These are phyloP conservation scores for Amyelois transitella DNA, from an alignment of 1,140 invertebrate species.

Conservation along the genomic window DNA sequence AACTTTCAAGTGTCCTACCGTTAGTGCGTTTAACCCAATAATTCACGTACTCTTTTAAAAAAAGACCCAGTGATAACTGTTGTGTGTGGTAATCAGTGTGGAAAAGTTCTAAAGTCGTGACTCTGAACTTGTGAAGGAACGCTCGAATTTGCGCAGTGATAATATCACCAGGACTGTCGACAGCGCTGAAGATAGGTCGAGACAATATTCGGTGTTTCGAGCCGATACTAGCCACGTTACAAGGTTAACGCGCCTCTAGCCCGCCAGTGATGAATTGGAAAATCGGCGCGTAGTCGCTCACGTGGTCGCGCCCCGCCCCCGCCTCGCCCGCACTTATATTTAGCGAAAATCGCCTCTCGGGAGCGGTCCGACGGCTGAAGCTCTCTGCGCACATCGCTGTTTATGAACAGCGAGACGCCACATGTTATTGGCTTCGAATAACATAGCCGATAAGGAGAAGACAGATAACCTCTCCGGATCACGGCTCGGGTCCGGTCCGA, in stretches of 20 bases:
- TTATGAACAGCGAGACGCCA: slow-evolving; percentile 68
- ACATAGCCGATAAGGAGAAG: slow-evolving; percentile 62
- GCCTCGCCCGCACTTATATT: slow-evolving; percentile 67
- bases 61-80: slow-evolving; percentile 47
- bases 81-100: slow-evolving; percentile 56
- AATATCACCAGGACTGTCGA: slow-evolving; percentile 29
- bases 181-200: slow-evolving; percentile 37
- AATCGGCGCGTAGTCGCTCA: slow-evolving; percentile 73
- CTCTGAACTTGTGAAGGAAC: slow-evolving; percentile 32
- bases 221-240: slow-evolving; percentile 66
- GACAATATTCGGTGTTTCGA: slow-evolving; percentile 43
- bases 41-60: slow-evolving; percentile 11
- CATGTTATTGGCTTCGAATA: slow-evolving; percentile 69
- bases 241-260: slow-evolving; percentile 69
- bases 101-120: slow-evolving; percentile 52
- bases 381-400: slow-evolving; percentile 56
- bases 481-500: slow-evolving; percentile 36
- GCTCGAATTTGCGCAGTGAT: slow-evolving; percentile 32
- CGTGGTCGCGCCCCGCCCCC: slow-evolving; percentile 66
- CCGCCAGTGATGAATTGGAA: slow-evolving; percentile 71
- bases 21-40: not conserved
- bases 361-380: slow-evolving; percentile 57
- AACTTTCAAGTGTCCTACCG: slow-evolving; percentile 16
- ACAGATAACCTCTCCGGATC: slow-evolving; percentile 67
- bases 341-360: slow-evolving; percentile 72